Conservation (phyloP, 2,113 vertebrate genomes). For the Semicossyphus pulcher region DNA sequence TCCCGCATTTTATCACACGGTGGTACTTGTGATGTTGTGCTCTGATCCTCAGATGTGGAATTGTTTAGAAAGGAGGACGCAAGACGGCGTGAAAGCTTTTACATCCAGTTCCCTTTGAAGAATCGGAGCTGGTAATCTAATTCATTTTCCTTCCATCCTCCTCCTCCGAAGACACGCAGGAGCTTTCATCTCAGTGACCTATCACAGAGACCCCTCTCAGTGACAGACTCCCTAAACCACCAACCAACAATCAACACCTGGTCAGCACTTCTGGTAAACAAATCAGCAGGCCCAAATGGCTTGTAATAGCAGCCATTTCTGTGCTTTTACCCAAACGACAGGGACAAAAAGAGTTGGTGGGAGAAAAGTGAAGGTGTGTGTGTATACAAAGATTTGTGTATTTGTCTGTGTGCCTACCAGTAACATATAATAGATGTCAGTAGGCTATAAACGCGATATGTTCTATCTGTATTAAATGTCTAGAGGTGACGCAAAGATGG, state of each 20-base stretch:
- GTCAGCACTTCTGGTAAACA: constrained; percentile 65
- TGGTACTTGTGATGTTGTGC: constrained; percentile 7
- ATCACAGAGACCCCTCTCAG: constrained; percentile 44
- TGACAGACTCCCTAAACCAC: constrained; percentile 42
- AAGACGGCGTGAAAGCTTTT: constrained; percentile 42
- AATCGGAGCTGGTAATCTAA: constrained; percentile 41
- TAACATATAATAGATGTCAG: background rate
- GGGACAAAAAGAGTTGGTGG: background rate
- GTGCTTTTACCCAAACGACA: constrained; percentile 65
- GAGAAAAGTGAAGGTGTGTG: constrained; percentile 13
- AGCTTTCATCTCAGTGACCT: constrained; percentile 75
- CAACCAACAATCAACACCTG: constrained; percentile 55
- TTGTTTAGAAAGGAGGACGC: constrained; percentile 35
- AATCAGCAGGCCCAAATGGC: constrained; percentile 62
- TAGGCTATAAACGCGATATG: background rate
- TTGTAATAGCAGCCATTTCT: constrained; percentile 67
- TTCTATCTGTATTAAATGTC: background rate
- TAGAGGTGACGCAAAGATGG: no score
- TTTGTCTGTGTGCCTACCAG: background rate
- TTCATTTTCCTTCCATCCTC: constrained; percentile 16
- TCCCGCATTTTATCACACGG: constrained; percentile 1
- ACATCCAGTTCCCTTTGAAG: constrained; percentile 62
- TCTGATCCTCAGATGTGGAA: constrained; percentile 27
- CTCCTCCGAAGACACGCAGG: background rate
- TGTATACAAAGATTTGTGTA: background rate